These are phyloP conservation scores for Frankliniella intonsa DNA, from an alignment of 2,888 invertebrate genomes.

Conservation along the genomic window DNA sequence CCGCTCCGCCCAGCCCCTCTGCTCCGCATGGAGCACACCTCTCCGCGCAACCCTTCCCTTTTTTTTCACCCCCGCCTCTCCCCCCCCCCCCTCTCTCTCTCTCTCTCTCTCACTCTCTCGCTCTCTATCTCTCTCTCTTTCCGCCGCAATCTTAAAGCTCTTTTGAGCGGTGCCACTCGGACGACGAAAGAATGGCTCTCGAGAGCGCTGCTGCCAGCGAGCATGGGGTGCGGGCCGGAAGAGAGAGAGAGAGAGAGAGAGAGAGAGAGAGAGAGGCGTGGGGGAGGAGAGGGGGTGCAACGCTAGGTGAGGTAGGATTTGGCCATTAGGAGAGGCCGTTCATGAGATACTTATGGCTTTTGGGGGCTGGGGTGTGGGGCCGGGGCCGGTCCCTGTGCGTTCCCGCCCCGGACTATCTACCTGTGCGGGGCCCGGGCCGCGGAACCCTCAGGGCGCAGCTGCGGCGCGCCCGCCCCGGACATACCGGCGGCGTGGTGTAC, in stretches of 20 bases:
- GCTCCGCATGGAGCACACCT: not conserved
- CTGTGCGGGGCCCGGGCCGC: no score
- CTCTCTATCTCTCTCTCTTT: not conserved
- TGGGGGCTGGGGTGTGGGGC: not conserved
- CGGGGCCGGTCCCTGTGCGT: not conserved
- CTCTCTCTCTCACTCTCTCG: not conserved
- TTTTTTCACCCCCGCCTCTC: not conserved
- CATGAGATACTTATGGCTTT: slow-evolving; percentile 26
- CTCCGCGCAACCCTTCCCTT: not conserved
- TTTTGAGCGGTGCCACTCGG: not conserved
- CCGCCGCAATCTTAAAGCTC: not conserved
- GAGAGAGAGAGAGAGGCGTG: not conserved
- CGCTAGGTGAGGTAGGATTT: not conserved
- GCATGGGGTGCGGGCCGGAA: not conserved
- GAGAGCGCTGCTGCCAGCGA: not conserved
- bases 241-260: not conserved
- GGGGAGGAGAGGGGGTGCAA: not conserved
- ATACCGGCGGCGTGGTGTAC: no score
- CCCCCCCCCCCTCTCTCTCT: not conserved
- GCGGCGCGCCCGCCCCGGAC: no score
- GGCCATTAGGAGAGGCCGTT: slow-evolving; percentile 19
- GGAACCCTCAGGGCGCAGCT: no score
- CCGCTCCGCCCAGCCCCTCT: not conserved
- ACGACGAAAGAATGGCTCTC: not conserved
- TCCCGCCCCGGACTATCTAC: not conserved